Conservation (phyloP, 2,888 invertebrate genomes). For the Xestoiulus laeticollis region DNA sequence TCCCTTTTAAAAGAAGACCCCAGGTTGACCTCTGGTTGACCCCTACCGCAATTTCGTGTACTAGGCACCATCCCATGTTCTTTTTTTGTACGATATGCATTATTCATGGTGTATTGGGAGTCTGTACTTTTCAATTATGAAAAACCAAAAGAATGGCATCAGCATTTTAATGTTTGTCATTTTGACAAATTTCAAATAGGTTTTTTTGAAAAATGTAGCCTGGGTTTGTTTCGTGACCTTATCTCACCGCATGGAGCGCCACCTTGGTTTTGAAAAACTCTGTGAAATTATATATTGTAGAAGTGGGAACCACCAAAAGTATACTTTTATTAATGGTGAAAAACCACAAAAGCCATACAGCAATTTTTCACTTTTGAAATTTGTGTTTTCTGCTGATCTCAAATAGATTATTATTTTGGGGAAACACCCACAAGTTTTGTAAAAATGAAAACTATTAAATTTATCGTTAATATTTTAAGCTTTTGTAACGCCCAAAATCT, state of each 20-base stretch:
- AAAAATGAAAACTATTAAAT: no score
- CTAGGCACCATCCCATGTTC: neutral
- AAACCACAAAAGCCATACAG: no score
- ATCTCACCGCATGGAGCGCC: neutral
- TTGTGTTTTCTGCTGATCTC: no score
- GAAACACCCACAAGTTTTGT: no score
- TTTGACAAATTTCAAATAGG: neutral
- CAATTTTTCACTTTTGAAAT: no score
- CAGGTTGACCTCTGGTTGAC: neutral
- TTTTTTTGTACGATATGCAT: neutral
- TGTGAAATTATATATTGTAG: no score
- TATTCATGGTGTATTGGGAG: neutral
- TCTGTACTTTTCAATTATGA: neutral
- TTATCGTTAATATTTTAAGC: no score
- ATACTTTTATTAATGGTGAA: no score
- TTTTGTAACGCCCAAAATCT: no score
- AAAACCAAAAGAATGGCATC: neutral
- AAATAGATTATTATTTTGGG: no score
- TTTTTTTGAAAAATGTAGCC: neutral
- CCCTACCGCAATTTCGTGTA: neutral
- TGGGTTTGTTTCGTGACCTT: neutral
- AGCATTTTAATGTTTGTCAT: neutral
- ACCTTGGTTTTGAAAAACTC: neutral
- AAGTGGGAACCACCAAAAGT: no score
- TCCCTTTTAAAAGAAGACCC: neutral